Evolutionary conservation across 2,797 vertebrate species (phyloP).

Genomic region (Coilia nasus): DNA sequence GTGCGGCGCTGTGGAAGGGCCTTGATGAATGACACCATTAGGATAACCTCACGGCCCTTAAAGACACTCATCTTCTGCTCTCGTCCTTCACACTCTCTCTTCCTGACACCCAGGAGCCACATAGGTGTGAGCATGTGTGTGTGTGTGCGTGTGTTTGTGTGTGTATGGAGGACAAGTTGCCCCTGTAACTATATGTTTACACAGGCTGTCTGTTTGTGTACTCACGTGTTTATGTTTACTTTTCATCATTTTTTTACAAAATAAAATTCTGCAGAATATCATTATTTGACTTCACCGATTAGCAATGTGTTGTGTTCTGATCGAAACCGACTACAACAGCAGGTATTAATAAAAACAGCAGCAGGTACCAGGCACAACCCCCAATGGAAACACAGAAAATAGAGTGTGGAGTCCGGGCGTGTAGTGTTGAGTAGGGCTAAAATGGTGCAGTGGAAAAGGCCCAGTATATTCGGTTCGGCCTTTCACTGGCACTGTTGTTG

Average conservation of each 20-base stretch:
- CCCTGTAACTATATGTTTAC: background rate
- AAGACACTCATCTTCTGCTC: constrained; percentile 80
- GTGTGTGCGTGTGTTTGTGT: constrained; percentile 27
- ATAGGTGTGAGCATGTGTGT: constrained; percentile 50
- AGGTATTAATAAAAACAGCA: too few species aligned
- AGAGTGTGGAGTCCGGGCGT: too few species aligned
- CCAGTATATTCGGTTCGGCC: too few species aligned
- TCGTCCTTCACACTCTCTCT: constrained; percentile 81
- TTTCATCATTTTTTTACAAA: background rate
- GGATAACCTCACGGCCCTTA: constrained; percentile 80
- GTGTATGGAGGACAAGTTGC: background rate
- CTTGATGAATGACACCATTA: constrained; percentile 83
- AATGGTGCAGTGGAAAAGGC: too few species aligned
- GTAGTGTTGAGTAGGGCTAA: too few species aligned
- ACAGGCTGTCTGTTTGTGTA: constrained; percentile 4
- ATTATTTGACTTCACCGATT: background rate
- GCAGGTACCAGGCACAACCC: too few species aligned
- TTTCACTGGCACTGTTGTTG: background rate
- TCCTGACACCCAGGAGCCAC: constrained; percentile 72
- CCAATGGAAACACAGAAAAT: too few species aligned
- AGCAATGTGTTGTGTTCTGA: background rate
- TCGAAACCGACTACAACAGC: background rate
- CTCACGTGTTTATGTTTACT: background rate
- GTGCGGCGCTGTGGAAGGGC: constrained; percentile 79
- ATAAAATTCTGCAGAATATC: background rate